These are phyloP conservation scores for Falco peregrinus DNA, from an alignment of 2,797 vertebrate genomes.

Conservation along the genomic window DNA sequence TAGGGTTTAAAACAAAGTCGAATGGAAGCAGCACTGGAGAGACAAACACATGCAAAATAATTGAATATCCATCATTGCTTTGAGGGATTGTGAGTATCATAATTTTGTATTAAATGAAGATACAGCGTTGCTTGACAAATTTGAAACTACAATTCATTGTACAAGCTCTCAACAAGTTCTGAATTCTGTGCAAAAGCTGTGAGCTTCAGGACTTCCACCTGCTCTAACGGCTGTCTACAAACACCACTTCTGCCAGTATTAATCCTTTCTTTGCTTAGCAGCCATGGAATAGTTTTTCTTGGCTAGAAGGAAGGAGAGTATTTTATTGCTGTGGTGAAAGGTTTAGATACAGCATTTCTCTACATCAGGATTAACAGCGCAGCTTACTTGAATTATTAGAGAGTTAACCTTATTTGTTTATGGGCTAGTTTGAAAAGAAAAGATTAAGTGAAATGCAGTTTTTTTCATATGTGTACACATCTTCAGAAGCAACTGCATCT, in stretches of 20 bases:
- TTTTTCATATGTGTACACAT: background rate
- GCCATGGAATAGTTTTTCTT: background rate
- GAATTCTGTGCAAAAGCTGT: background rate
- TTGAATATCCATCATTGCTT: background rate
- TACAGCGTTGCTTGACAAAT: background rate
- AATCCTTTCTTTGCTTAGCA: background rate
- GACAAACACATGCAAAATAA: slow-evolving; percentile 43
- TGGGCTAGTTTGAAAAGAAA: background rate
- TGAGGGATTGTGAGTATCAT: slow-evolving; percentile 2
- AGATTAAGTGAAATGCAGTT: background rate
- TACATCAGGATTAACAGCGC: background rate
- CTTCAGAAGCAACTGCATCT: background rate
- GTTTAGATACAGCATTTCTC: background rate
- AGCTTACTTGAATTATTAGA: background rate
- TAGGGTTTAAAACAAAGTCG: slow-evolving; percentile 75
- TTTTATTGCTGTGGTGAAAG: background rate
- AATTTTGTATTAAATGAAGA: background rate
- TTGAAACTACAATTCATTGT: background rate
- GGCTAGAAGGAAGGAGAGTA: background rate
- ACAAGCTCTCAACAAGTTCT: background rate
- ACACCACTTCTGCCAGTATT: background rate
- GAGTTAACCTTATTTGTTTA: background rate
- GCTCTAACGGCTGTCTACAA: background rate
- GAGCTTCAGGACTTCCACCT: background rate
- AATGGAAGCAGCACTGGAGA: slow-evolving; percentile 64